These are phyloP conservation scores for Aleiodes sp. DNA, from an alignment of 1,140 invertebrate genomes.

Conservation along the genomic window DNA sequence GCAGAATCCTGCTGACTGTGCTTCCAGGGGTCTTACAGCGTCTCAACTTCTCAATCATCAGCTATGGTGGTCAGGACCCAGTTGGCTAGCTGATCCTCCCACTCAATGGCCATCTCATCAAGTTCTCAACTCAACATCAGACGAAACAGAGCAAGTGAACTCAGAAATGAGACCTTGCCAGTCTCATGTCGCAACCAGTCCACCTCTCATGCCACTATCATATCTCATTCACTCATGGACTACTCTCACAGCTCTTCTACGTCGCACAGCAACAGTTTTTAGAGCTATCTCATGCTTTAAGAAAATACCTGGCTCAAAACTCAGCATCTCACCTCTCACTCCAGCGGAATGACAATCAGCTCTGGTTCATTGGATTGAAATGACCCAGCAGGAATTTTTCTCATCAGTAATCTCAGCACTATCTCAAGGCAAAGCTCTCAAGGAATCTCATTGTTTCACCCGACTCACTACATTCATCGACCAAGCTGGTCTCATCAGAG, in stretches of 20 bases:
- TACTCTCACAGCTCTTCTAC: too few relatives aligned
- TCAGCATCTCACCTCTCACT: background rate
- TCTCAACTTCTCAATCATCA: constrained; percentile 35
- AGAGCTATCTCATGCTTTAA: background rate
- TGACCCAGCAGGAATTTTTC: background rate
- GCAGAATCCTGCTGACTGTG: constrained; percentile 54
- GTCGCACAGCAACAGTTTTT: background rate
- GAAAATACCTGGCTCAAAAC: background rate
- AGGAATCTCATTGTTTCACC: background rate
- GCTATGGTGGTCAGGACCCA: constrained; percentile 56
- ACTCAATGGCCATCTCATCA: constrained; percentile 29
- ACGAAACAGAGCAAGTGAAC: background rate
- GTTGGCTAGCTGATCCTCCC: constrained; percentile 35
- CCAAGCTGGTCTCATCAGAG: background rate
- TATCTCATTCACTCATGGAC: background rate
- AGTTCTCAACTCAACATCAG: background rate
- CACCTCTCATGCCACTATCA: background rate
- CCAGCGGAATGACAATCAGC: background rate
- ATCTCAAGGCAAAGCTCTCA: background rate
- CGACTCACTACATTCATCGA: constrained; percentile 10
- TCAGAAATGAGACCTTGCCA: background rate
- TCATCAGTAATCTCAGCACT: background rate
- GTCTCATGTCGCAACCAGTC: background rate
- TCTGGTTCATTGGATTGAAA: background rate
- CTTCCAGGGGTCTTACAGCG: constrained; percentile 45